These are phyloP conservation scores for Syrista parreyssii DNA, from an alignment of 2,888 invertebrate genomes.

Conservation along the genomic window DNA sequence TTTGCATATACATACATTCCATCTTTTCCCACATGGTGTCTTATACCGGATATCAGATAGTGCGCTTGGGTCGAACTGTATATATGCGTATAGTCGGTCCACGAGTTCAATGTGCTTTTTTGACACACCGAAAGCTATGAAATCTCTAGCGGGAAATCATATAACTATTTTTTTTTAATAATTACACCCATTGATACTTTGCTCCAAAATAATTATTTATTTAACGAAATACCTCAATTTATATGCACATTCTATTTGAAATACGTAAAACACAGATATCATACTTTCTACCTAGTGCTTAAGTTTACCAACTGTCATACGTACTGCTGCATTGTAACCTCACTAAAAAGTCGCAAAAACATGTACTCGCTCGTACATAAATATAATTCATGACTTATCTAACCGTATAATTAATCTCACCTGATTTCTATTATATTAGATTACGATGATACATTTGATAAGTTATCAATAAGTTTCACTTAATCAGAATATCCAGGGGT, in stretches of 20 bases:
- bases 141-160: too few species aligned
- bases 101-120: too few species aligned
- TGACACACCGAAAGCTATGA: too few species aligned
- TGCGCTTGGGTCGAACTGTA: too few species aligned
- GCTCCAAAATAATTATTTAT: not conserved
- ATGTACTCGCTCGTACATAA: not conserved
- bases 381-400: not conserved
- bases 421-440: not conserved
- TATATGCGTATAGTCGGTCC: too few species aligned
- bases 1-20: too few species aligned
- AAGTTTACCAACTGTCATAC: not conserved
- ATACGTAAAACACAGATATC: not conserved
- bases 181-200: not conserved
- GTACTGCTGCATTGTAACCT: not conserved
- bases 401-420: not conserved
- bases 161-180: not conserved
- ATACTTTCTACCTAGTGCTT: too few species aligned
- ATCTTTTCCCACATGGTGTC: too few species aligned
- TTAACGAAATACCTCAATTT: not conserved
- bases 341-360: not conserved
- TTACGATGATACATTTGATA: not conserved
- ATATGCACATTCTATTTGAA: not conserved
- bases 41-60: too few species aligned
- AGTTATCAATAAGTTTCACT: not conserved
- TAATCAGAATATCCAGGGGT: not conserved